Evolutionary conservation across 2,113 vertebrate species (phyloP), one percentile per base, ranked within the genome.

Genomic region (Vicugna pacos): DNA sequence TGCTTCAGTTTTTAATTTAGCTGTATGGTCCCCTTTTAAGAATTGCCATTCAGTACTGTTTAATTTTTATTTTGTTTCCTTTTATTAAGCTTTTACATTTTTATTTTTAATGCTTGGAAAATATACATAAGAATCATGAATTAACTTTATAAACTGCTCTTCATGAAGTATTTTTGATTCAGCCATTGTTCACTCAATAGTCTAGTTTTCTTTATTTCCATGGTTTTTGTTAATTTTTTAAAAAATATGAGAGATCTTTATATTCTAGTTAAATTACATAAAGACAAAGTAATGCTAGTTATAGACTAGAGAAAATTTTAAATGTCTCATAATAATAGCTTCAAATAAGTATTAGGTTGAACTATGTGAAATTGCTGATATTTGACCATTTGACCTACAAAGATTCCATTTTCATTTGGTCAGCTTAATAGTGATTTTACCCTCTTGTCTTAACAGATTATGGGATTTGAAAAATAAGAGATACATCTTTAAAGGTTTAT

Each of bases 91-190:
- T 58, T 96, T 80, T n/a, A 32, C 48, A 91, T 67, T 93, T 90
- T 79, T 79, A 72, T 77, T 94, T 95, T 86, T n/a, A 94, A 24
- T 93, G 60, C 65, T 83, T 93, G 91, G 26, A 46, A 93, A 95
- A 91, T 96, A 89, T 20, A 81, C 13, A 65, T 86, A 28, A 72
- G 56, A 62, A 58, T 81, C 9, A 38, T 65, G 32, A 30, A 69
- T 65, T 75, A 97, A 72, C 48, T 93, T 83, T 67, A 16, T 67
- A 81, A 50, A 24, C 52, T 67, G 70, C 86, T 70, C 60, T 91
- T 90, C 32, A 75, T 83, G 62, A 82, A 90, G 32, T 75, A 1
- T 93, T 91, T 94, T 84, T 38, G 14, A 75, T 79, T 92, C 77
- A 26, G 32, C 16, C 10, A 73, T 58, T 92, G 19, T 30, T 30